These are phyloP conservation scores for Pristionchus maxplancki DNA, from an alignment of 2,888 invertebrate genomes.

Conservation along the genomic window DNA sequence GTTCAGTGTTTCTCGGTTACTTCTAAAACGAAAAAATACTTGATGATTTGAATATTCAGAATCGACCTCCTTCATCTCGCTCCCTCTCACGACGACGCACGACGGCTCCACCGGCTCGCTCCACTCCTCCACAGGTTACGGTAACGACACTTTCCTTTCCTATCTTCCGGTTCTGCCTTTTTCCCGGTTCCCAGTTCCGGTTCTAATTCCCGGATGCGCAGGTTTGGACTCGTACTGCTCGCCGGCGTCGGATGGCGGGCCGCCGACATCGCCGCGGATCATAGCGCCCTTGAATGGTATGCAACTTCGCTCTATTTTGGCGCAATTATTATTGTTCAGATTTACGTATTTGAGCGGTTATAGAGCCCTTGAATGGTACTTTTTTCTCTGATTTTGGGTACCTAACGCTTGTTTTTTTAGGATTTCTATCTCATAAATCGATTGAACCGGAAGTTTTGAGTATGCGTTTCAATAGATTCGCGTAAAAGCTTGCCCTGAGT, in stretches of 20 bases:
- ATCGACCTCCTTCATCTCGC: constrained; percentile 22
- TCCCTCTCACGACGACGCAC: not conserved
- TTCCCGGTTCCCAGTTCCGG: not conserved
- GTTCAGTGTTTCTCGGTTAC: no score
- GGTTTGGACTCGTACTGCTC: constrained; percentile 34
- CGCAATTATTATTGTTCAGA: no score
- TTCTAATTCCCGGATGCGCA: not conserved
- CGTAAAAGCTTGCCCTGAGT: no score
- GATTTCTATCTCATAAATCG: no score
- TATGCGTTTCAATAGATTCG: no score
- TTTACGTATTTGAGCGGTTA: no score
- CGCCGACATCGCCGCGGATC: not conserved
- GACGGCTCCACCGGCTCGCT: constrained; percentile 8
- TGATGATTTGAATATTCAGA: no score
- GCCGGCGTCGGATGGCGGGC: not conserved
- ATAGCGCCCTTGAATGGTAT: constrained; percentile 2
- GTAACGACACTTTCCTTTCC: not conserved
- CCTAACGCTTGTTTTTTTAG: no score
- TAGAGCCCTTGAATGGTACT: no score
- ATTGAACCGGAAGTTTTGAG: no score
- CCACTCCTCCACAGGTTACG: constrained; percentile 19
- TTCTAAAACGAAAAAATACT: no score
- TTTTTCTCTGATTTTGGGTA: no score
- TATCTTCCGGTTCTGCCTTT: not conserved
- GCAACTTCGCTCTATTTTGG: not conserved